Conservation (phyloP, 2,113 vertebrate species). For the Clarias gariepinus region DNA sequence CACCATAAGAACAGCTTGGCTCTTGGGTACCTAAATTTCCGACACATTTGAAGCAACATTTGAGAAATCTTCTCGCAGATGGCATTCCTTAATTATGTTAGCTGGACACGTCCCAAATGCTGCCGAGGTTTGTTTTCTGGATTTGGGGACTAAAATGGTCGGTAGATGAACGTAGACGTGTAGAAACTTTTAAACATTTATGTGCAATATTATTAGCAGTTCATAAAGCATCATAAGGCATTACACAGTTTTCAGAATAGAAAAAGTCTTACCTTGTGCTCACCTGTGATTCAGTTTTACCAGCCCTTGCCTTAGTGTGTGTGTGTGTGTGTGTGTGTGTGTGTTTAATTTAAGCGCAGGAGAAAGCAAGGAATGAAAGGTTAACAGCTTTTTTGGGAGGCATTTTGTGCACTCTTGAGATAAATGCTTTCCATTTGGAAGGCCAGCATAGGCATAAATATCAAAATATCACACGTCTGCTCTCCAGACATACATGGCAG, state of each 20-base stretch:
- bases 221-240: too few species aligned
- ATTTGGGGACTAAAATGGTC: background rate
- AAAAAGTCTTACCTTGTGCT: background rate
- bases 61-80: background rate
- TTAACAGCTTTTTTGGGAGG: slow-evolving; percentile 8
- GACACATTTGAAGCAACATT: background rate
- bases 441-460: background rate
- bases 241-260: background rate
- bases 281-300: background rate
- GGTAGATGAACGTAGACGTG: background rate
- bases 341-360: background rate
- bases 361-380: background rate
- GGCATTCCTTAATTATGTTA: background rate
- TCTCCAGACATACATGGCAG: background rate
- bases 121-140: background rate
- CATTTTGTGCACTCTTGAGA: slow-evolving; percentile 4
- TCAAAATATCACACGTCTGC: background rate
- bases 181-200: background rate
- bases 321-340: slow-evolving; percentile 8
- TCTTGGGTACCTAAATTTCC: background rate
- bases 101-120: background rate
- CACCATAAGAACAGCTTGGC: background rate
- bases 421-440: slow-evolving; percentile 3
- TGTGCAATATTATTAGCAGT: background rate
- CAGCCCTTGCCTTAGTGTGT: background rate